phyloP scores from a whole-genome alignment of 2,888 invertebrate genomes.

The Alcis repandata region DNA sequence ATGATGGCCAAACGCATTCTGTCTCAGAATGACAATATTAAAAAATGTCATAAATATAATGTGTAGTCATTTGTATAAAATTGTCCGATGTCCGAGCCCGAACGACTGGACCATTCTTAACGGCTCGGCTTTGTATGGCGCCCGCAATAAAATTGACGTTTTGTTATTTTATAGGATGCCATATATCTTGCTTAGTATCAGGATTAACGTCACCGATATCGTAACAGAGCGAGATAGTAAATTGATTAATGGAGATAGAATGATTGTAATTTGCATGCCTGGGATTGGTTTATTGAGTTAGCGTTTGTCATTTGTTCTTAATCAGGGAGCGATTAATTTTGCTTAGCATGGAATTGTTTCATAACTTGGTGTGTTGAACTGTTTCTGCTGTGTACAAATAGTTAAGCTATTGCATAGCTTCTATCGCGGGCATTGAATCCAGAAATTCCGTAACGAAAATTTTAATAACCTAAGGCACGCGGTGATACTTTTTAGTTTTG shows the following conservation, averaged over 20 bases:
- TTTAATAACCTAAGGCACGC: too few species aligned
- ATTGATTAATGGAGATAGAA: constrained; percentile 36
- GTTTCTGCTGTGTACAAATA: too few species aligned
- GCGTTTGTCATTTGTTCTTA: constrained; percentile 4
- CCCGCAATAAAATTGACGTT: constrained; percentile 68
- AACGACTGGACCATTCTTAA: constrained; percentile 40
- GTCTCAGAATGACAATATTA: too few species aligned
- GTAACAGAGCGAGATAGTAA: constrained; percentile 26
- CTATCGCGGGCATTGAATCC: too few species aligned
- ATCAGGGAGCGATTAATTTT: not conserved
- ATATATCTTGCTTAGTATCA: constrained; percentile 65
- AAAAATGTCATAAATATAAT: too few species aligned
- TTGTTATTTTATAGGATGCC: constrained; percentile 69
- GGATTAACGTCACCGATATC: constrained; percentile 44
- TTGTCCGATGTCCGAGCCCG: constrained; percentile 25
- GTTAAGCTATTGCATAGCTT: too few species aligned
- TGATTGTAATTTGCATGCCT: constrained; percentile 10
- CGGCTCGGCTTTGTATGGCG: constrained; percentile 60
- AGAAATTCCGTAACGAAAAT: too few species aligned
- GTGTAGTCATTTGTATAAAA: too few species aligned
- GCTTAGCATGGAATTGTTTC: not conserved
- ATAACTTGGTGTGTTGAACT: too few species aligned
- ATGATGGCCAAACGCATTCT: too few species aligned
- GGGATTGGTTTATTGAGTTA: constrained; percentile 14
- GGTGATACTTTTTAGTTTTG: too few species aligned